A percentile compares a stretch with the other conserved stretches of the same genome.
These are phyloP conservation scores for Linyphia triangularis DNA, from an alignment of 2,888 invertebrate genomes.

Conservation along the genomic window DNA sequence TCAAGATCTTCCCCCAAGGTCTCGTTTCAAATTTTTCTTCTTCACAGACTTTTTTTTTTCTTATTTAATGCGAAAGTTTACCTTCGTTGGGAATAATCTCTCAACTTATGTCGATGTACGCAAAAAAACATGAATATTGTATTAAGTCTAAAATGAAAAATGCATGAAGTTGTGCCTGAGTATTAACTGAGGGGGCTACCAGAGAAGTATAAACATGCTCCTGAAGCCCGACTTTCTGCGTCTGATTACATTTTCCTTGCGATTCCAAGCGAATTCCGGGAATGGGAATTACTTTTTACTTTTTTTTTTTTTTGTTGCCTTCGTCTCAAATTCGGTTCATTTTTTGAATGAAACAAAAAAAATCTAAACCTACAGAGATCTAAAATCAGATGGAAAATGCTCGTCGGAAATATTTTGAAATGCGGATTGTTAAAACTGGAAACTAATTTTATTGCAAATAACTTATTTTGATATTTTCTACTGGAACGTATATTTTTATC, in stretches of 20 bases:
- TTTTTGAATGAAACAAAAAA: neutral
- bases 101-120: constrained; percentile 68
- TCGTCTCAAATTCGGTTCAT: neutral
- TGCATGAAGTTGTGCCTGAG: constrained; percentile 66
- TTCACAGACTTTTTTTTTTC: constrained; percentile 40
- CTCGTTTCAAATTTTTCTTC: constrained; percentile 56
- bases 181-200: constrained; percentile 52
- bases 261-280: constrained; percentile 36
- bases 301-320: constrained; percentile 10
- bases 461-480: neutral
- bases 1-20: constrained; percentile 25
- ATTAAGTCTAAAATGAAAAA: constrained; percentile 73
- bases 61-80: constrained; percentile 70
- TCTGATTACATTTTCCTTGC: constrained; percentile 62
- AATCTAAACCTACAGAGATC: constrained; percentile 19
- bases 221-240: constrained; percentile 22
- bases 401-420: constrained; percentile 40
- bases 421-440: neutral
- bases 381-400: constrained; percentile 41
- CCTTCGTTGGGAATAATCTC: constrained; percentile 63
- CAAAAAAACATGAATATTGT: constrained; percentile 73
- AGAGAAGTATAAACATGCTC: constrained; percentile 69
- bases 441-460: constrained; percentile 4
- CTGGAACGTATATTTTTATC: neutral
- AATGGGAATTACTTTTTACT: constrained; percentile 54